These are phyloP conservation scores for Samia ricini DNA, from an alignment of 1,140 invertebrate genomes.

Conservation along the genomic window DNA sequence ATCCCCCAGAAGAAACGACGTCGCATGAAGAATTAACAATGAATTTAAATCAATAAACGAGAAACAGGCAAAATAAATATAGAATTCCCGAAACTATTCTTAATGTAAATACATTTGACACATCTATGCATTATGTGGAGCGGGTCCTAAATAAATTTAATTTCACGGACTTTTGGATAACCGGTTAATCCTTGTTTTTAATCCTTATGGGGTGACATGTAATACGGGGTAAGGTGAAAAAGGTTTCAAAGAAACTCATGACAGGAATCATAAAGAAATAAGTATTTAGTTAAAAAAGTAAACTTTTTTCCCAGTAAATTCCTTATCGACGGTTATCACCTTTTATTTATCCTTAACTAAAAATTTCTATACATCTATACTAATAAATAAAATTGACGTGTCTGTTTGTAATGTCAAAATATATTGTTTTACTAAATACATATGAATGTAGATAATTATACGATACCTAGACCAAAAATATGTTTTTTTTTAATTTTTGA, in stretches of 20 bases:
- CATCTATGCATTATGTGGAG: conserved; percentile 55
- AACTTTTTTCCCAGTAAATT: too few species aligned
- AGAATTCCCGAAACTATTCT: conserved; percentile 66
- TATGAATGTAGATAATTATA: too few species aligned
- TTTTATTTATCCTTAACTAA: too few species aligned
- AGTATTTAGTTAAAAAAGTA: too few species aligned
- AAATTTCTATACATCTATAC: too few species aligned
- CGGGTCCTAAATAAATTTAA: conserved; percentile 71
- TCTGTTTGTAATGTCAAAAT: too few species aligned
- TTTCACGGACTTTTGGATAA: conserved; percentile 56
- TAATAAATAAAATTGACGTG: too few species aligned
- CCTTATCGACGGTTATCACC: too few species aligned
- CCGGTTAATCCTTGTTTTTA: conserved; percentile 35
- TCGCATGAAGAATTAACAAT: conserved; percentile 70
- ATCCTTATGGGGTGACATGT: conserved; percentile 49
- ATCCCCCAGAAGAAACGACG: conserved; percentile 41
- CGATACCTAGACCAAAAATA: too few species aligned
- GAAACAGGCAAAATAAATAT: conserved; percentile 62
- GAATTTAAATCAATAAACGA: conserved; percentile 75
- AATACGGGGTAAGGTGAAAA: conserved; percentile 33
- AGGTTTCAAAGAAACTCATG: background rate
- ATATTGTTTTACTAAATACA: too few species aligned
- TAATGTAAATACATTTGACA: conserved; percentile 68
- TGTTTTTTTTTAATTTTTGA: too few species aligned
- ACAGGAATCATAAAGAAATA: background rate